Evolutionary conservation across 2,888 invertebrate genomes (phyloP).

Genomic region (Ormyrus pomaceus): DNA sequence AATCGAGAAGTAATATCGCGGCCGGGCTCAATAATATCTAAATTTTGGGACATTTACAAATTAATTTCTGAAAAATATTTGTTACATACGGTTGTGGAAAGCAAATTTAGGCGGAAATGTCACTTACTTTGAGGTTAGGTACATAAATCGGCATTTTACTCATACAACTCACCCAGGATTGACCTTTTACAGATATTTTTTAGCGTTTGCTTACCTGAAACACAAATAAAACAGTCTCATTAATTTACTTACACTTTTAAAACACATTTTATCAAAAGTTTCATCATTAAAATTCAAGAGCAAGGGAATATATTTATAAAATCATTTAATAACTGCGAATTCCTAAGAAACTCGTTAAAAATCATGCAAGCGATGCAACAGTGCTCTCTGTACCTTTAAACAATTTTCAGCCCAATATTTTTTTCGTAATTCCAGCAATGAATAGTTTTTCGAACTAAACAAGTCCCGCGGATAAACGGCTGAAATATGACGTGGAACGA

Average conservation of each 20-base stretch:
- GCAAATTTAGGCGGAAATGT: neutral
- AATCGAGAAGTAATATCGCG: neutral
- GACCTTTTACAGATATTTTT: neutral
- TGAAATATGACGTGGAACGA: constrained; percentile 60
- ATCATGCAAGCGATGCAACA: too few species aligned
- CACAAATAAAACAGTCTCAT: constrained; percentile 25
- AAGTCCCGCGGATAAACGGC: constrained; percentile 55
- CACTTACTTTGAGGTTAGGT: constrained; percentile 12
- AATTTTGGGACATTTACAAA: neutral
- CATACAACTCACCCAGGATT: neutral
- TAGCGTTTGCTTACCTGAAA: constrained; percentile 50
- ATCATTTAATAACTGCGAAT: too few species aligned
- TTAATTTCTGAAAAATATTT: neutral
- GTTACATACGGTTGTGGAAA: neutral
- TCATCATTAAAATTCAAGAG: neutral
- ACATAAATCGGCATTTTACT: neutral
- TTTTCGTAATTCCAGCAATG: neutral
- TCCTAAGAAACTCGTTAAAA: too few species aligned
- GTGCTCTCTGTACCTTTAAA: too few species aligned
- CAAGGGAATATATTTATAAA: too few species aligned
- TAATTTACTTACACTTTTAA: neutral
- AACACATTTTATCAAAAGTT: neutral
- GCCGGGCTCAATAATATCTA: neutral
- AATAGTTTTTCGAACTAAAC: neutral
- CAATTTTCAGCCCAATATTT: too few species aligned